Evolutionary conservation across 2,888 invertebrate species (phyloP), one percentile per base, ranked within the genome.

Genomic region (Sphecodes monilicornis): DNA sequence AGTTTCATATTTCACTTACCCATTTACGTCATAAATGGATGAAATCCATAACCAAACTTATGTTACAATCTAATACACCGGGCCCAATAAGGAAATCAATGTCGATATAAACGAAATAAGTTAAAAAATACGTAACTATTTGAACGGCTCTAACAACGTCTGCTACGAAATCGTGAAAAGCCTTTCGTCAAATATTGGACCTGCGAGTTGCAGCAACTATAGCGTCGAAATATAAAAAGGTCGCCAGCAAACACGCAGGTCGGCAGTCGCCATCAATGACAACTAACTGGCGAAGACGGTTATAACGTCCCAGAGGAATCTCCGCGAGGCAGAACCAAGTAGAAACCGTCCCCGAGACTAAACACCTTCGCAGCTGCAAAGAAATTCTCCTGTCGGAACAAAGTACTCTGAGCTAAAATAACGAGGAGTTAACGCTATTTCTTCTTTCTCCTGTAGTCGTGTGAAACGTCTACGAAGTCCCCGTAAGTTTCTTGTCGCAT

Each of bases 391-490:
- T 16, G 5, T 16, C n/a, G 46, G 43, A 68, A 72, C 64, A 26
- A 26, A 60, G 64, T 43, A 70, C 73, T 79, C 54, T 26, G 57
- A 16, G 43, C 3, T 0, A 46, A 69, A 76, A 16, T 68, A 76
- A 76, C 72, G 82, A 60, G 71, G 46, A 76, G 72, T 73, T 60
- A 76, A 73, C 57, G 26, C 16, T 29, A 41, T 26, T 22, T 16
- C 22, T 76, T 39, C 39, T 76, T 73, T 64, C 60, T 4, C 22
- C 3, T 22, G 29, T 10, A 71, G 66, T n/a, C 10, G 13, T 32
- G 22, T 0, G 70, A 43, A 54, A 26, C 50, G 41, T 64, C n/a
- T 39, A 18, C 50, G 13, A 46, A 32, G n/a, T 10, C 32, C 22
- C 22, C 64, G 43, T 32, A n/a, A 18, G 54, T 41, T 39, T 60